These are phyloP conservation scores for Exaiptasia diaphana DNA, from an alignment of 64 coral and sea anemone species.

Conservation along the genomic window DNA sequence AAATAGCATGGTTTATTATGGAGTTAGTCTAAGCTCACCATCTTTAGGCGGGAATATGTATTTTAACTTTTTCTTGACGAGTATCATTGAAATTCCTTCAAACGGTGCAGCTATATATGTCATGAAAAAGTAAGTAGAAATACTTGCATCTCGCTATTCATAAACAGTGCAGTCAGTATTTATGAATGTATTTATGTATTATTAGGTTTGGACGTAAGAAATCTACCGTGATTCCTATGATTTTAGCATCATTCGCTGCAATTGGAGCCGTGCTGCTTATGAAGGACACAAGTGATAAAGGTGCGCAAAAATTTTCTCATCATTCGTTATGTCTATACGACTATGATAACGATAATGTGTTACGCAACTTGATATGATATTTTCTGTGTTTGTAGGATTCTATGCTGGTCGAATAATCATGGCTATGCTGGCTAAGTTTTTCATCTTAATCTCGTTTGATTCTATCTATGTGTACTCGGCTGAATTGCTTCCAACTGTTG, in stretches of 20 bases:
- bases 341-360: neutral
- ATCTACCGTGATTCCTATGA: slow-evolving; percentile 7
- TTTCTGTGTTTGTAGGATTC: slow-evolving; percentile 34
- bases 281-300: neutral
- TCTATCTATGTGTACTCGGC: slow-evolving; percentile 21
- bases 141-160: neutral
- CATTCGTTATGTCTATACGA: no score
- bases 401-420: slow-evolving; percentile 73
- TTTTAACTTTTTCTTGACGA: slow-evolving; percentile 37
- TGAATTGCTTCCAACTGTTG: slow-evolving; percentile 27
- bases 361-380: neutral
- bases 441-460: slow-evolving; percentile 25
- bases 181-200: neutral
- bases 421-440: slow-evolving; percentile 59
- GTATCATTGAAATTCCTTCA: slow-evolving; percentile 43
- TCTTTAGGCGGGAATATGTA: slow-evolving; percentile 31
- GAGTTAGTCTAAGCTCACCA: slow-evolving; percentile 25
- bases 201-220: slow-evolving; percentile 47
- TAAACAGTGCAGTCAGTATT: neutral
- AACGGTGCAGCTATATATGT: slow-evolving; percentile 4
- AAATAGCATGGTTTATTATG: slow-evolving; percentile 39
- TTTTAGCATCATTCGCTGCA: slow-evolving; percentile 5
- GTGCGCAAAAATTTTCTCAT: neutral
- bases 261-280: slow-evolving; percentile 35
- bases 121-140: neutral